These are phyloP conservation scores for Eretmodus cyanostictus DNA, from an alignment of 2,113 vertebrate genomes.

Conservation along the genomic window DNA sequence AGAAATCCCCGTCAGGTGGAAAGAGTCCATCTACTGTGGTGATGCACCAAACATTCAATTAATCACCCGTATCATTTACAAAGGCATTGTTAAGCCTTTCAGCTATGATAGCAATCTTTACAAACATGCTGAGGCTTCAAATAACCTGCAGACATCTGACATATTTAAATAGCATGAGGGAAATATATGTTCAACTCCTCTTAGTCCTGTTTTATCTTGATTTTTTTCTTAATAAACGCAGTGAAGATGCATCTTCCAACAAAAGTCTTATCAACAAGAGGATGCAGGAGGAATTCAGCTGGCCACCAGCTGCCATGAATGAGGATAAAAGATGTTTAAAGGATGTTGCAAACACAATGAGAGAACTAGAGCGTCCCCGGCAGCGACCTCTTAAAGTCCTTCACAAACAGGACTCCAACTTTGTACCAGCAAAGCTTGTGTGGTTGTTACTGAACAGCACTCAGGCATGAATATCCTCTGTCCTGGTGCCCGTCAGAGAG, in stretches of 20 bases:
- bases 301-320: background rate
- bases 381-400: conserved; percentile 1
- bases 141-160: background rate
- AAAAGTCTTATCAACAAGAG: background rate
- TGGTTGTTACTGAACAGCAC: conserved; percentile 17
- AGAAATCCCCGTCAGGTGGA: background rate
- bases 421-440: background rate
- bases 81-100: background rate
- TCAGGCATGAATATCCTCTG: conserved; percentile 3
- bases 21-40: background rate
- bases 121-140: background rate
- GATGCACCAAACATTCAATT: background rate
- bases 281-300: background rate
- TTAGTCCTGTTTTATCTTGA: background rate
- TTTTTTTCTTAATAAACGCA: background rate
- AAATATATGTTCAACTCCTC: background rate
- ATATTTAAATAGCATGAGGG: background rate
- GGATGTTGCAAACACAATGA: background rate
- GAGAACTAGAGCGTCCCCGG: background rate
- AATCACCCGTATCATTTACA: background rate
- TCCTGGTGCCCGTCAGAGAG: background rate
- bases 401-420: conserved; percentile 8
- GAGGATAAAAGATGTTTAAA: background rate
- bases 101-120: background rate
- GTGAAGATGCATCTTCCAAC: background rate